These are phyloP conservation scores for Cerceris rybyensis DNA, from an alignment of 2,888 invertebrate genomes.

Conservation along the genomic window DNA sequence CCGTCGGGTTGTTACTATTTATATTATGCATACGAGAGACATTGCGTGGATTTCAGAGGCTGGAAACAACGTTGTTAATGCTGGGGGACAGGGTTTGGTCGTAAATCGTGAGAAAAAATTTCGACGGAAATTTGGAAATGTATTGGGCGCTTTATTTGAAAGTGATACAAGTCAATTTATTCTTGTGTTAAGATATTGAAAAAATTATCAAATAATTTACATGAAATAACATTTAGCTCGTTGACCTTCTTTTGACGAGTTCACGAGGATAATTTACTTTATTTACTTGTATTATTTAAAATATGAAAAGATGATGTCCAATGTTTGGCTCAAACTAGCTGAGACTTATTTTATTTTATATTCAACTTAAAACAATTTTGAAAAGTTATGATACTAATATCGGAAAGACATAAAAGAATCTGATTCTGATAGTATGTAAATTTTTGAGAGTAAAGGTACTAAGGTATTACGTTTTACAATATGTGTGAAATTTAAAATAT, in stretches of 20 bases:
- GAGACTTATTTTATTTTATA: not conserved
- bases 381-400: not conserved
- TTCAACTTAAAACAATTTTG: no score
- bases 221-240: no score
- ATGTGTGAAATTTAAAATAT: no score
- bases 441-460: not conserved
- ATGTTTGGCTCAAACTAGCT: no score
- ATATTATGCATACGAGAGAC: not conserved
- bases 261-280: no score
- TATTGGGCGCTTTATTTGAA: no score
- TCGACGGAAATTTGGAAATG: not conserved
- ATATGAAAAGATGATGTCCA: not conserved
- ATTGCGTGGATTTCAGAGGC: not conserved
- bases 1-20: not conserved
- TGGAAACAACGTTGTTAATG: no score
- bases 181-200: no score
- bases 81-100: not conserved
- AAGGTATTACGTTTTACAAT: not conserved
- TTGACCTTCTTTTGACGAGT: no score
- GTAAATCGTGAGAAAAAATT: constrained; percentile 3
- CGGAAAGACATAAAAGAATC: not conserved
- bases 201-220: no score
- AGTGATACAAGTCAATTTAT: no score
- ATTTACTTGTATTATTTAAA: not conserved
- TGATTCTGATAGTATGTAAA: not conserved